A percentile compares a stretch with the other conserved stretches of the same genome.
Evolutionary conservation across 2,797 vertebrate species (phyloP).

Genomic region (Premnoplex brunnescens): DNA sequence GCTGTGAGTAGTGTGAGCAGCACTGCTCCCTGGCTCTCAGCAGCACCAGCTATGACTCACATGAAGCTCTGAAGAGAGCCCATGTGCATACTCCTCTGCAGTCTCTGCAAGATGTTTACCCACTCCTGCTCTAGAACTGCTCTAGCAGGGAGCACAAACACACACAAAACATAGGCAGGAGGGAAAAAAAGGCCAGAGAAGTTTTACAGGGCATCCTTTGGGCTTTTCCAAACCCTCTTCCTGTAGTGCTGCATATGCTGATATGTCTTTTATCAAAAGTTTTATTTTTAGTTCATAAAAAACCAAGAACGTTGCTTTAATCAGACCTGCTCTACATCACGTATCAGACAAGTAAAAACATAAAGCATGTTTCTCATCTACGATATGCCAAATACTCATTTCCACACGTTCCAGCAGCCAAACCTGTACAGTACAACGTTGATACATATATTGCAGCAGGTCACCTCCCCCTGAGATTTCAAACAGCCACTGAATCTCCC

Average conservation of each 20-base stretch:
- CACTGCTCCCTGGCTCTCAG: background rate
- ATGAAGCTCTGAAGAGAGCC: conserved; percentile 26
- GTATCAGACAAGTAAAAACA: background rate
- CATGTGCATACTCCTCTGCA: conserved; percentile 60
- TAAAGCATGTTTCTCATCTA: background rate
- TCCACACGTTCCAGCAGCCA: background rate
- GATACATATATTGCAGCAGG: background rate
- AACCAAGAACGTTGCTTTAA: background rate
- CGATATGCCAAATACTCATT: background rate
- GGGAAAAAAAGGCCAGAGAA: background rate
- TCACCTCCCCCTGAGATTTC: background rate
- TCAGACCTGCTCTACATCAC: background rate
- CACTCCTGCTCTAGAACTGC: background rate
- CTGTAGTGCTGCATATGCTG: accelerated
- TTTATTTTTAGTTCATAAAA: background rate
- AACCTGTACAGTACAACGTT: accelerated
- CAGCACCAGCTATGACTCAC: conserved; percentile 49
- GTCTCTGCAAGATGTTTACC: conserved; percentile 47
- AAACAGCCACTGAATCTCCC: background rate
- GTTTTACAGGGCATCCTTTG: background rate
- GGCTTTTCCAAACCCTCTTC: background rate
- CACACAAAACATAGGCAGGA: accelerated
- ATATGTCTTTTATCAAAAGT: background rate
- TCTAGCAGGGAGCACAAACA: background rate
- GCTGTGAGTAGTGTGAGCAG: background rate